These are phyloP conservation scores for Margaritifera margaritifera DNA, from an alignment of 2,888 invertebrate genomes.

Conservation along the genomic window DNA sequence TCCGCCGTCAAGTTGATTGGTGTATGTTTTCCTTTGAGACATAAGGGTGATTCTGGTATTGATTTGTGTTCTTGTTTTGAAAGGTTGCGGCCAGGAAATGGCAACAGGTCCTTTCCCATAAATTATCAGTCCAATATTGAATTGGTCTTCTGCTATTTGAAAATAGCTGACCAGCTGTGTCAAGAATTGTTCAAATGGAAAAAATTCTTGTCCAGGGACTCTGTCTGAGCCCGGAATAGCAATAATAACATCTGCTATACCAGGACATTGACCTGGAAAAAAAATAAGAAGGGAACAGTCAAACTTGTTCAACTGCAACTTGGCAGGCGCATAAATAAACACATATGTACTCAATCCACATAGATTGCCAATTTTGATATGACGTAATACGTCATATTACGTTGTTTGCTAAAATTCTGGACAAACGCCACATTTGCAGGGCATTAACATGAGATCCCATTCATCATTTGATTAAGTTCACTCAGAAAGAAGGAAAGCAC, in stretches of 20 bases:
- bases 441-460: no score
- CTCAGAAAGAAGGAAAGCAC: no score
- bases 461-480: no score
- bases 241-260: conserved; percentile 43
- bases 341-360: no score
- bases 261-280: conserved; percentile 38
- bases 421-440: no score
- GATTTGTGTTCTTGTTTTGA: conserved; percentile 34
- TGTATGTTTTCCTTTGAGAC: conserved; percentile 36
- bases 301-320: no score
- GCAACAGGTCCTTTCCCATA: conserved; percentile 39
- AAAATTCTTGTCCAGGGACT: conserved; percentile 49
- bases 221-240: conserved; percentile 40
- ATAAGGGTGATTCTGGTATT: conserved; percentile 48
- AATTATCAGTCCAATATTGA: conserved; percentile 44
- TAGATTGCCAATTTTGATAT: no score
- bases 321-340: no score
- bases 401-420: no score
- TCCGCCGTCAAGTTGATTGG: conserved; percentile 29
- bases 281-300: no score
- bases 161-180: conserved; percentile 46
- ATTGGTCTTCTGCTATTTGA: conserved; percentile 27
- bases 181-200: conserved; percentile 49
- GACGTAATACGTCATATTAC: no score
- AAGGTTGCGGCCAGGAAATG: conserved; percentile 39